Evolutionary conservation across 2,888 invertebrate species (phyloP).

Genomic region (Seira sanloemensis): DNA sequence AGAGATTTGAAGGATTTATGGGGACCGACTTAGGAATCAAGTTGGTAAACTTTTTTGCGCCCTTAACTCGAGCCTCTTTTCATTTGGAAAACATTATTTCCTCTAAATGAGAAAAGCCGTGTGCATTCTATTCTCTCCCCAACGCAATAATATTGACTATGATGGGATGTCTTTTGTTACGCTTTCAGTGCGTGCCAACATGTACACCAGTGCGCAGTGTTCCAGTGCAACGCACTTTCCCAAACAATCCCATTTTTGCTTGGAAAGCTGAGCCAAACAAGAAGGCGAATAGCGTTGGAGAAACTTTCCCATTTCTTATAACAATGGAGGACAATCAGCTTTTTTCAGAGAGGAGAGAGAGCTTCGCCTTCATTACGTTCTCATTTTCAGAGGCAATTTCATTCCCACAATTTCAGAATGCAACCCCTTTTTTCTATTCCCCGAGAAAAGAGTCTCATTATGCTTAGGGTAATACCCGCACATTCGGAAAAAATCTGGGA

Average conservation of each 20-base stretch:
- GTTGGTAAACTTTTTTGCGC: background rate
- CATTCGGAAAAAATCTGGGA: too few relatives aligned
- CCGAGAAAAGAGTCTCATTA: too few relatives aligned
- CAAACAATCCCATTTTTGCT: background rate
- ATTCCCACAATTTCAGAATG: slow-evolving; percentile 32
- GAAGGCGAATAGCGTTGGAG: background rate
- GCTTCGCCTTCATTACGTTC: slow-evolving; percentile 58
- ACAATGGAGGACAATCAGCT: slow-evolving; percentile 61
- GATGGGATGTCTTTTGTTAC: background rate
- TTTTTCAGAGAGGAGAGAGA: too few relatives aligned
- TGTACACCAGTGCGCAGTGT: background rate
- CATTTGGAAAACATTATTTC: background rate
- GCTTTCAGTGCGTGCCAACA: background rate
- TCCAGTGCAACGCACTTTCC: background rate
- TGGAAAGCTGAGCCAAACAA: background rate
- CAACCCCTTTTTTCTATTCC: slow-evolving; percentile 41
- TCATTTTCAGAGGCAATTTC: slow-evolving; percentile 61
- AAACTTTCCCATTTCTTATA: slow-evolving; percentile 8
- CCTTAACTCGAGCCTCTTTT: background rate
- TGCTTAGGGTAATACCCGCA: too few relatives aligned
- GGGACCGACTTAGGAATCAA: background rate
- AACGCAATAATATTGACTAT: too few relatives aligned
- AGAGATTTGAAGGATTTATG: background rate
- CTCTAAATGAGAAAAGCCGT: background rate
- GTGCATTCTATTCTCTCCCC: background rate